A percentile compares a stretch with the other conserved stretches of the same genome.
These are phyloP conservation scores for Rhynchonycteris naso DNA, from an alignment of 2,797 vertebrate species.

Conservation along the genomic window DNA sequence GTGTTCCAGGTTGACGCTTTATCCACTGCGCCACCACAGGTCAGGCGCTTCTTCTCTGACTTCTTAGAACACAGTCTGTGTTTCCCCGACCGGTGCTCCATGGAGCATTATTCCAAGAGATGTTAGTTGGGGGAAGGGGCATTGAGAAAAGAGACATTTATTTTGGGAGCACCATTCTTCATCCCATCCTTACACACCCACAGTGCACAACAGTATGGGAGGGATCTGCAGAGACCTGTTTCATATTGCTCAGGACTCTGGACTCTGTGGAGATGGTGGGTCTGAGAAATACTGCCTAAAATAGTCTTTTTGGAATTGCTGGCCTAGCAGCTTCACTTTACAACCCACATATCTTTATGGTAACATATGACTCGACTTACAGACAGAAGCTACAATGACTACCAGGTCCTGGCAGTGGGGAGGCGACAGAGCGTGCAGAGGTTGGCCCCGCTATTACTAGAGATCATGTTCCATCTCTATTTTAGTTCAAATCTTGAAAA, in stretches of 20 bases:
- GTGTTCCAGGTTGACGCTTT: too few species aligned
- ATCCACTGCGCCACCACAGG: too few species aligned
- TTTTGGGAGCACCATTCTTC: background rate
- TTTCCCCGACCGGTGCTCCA: rapidly evolving
- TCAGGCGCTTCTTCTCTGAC: background rate
- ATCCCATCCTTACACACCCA: background rate
- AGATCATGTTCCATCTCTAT: background rate
- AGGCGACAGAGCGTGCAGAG: background rate
- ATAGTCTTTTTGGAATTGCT: background rate
- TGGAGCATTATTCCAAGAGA: background rate
- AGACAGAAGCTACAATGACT: background rate
- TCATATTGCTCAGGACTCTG: background rate
- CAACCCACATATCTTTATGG: background rate
- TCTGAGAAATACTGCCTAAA: background rate
- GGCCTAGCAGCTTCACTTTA: background rate
- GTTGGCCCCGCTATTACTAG: background rate
- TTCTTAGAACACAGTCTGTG: background rate
- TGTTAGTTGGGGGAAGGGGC: background rate
- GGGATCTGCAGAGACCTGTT: background rate
- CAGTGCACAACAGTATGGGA: rapidly evolving
- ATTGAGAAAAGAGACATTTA: background rate
- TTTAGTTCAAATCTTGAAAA: background rate
- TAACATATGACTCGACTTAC: background rate
- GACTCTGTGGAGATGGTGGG: background rate
- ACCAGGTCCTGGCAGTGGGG: background rate